Evolutionary conservation across 1,140 invertebrate genomes (phyloP).

Genomic region (Megathymus violae): DNA sequence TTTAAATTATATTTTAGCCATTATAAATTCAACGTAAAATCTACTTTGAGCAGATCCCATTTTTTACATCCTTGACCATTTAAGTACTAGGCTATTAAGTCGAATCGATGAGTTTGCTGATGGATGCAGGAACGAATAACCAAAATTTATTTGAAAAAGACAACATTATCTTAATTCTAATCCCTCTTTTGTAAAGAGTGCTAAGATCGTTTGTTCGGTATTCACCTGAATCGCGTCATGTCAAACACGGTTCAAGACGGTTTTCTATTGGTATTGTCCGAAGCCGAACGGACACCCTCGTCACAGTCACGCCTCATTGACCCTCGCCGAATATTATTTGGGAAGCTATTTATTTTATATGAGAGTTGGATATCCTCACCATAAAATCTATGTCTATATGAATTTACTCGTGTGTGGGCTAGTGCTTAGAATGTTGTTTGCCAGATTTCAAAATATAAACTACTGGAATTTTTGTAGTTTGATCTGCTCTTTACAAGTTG

Average conservation of each 20-base stretch:
- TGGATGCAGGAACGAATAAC: no score
- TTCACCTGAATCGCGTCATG: constrained; percentile 72
- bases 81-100: no score
- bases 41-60: no score
- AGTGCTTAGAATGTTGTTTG: constrained; percentile 22
- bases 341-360: constrained; percentile 81
- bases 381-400: constrained; percentile 65
- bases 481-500: no score
- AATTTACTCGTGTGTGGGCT: constrained; percentile 48
- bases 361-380: constrained; percentile 70
- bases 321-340: constrained; percentile 73
- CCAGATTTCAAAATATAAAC: no score
- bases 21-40: no score
- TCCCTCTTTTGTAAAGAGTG: constrained; percentile 4
- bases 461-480: no score
- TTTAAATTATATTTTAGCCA: no score
- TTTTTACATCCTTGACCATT: no score
- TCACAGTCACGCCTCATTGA: constrained; percentile 81
- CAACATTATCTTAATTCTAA: neutral
- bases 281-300: constrained; percentile 61
- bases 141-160: constrained; percentile 22
- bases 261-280: constrained; percentile 76
- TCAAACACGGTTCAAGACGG: constrained; percentile 69
- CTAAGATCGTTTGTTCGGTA: constrained; percentile 15
- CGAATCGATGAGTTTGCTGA: no score